A percentile compares a stretch with the other conserved stretches of the same genome.
Conservation (phyloP, 2,797 vertebrate genomes). For the Etheostoma nigrum region DNA sequence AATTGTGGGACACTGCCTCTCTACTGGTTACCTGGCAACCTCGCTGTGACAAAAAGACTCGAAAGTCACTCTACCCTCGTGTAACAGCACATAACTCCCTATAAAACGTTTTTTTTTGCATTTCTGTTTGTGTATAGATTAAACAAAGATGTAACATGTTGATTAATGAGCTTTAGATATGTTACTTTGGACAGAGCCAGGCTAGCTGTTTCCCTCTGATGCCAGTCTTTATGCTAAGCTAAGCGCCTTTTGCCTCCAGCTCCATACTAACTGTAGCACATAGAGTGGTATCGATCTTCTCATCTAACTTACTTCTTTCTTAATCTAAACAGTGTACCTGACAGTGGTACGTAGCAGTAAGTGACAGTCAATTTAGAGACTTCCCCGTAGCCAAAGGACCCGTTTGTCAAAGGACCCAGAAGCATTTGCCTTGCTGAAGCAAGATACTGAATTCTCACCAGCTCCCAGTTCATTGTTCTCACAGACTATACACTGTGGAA, state of each 20-base stretch:
- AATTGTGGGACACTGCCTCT: not conserved
- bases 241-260: not conserved
- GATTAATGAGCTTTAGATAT: not conserved
- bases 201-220: not conserved
- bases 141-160: not conserved
- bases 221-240: slow-evolving; percentile 13
- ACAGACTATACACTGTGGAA: slow-evolving; percentile 13
- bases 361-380: not conserved
- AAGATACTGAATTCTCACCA: slow-evolving; percentile 40
- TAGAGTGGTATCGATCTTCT: not conserved
- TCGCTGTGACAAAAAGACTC: not conserved
- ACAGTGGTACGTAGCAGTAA: not conserved
- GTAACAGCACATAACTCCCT: not conserved
- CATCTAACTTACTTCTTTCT: not conserved
- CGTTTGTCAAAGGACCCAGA: slow-evolving; percentile 5
- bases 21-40: slow-evolving; percentile 18
- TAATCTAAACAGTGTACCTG: not conserved
- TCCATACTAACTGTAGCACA: no score
- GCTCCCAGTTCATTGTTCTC: slow-evolving; percentile 25
- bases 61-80: not conserved
- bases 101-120: not conserved
- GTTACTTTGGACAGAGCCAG: not conserved
- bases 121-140: not conserved
- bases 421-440: slow-evolving; percentile 23
- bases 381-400: slow-evolving; percentile 10